These are phyloP conservation scores for Climacteris rufus DNA, from an alignment of 2,113 vertebrate species.

Conservation along the genomic window DNA sequence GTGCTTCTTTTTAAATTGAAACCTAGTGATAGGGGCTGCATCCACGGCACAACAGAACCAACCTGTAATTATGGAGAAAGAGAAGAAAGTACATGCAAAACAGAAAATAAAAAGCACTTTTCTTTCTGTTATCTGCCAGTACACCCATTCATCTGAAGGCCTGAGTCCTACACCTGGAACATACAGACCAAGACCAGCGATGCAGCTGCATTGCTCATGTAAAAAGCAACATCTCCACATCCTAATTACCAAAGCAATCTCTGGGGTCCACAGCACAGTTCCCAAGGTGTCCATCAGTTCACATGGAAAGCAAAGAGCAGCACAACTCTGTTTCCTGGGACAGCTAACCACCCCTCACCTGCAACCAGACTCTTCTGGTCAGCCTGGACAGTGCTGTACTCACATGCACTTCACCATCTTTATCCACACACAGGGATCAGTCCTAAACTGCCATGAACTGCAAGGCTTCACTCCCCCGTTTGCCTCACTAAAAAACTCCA, in stretches of 20 bases:
- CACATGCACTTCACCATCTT: neutral
- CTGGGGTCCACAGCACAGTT: neutral
- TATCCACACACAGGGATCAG: fast-evolving
- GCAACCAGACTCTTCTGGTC: neutral
- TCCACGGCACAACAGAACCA: neutral
- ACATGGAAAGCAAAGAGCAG: neutral
- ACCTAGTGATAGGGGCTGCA: neutral
- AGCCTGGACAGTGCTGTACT: neutral
- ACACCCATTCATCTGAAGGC: neutral
- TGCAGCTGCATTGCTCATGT: neutral
- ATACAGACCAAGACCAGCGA: neutral
- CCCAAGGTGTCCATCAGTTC: neutral
- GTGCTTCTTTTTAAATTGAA: neutral
- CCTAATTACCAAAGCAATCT: neutral
- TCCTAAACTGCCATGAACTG: neutral
- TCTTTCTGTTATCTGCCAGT: neutral
- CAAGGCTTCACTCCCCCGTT: neutral
- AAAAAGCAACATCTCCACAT: neutral
- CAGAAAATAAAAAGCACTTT: neutral
- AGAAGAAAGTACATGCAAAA: neutral
- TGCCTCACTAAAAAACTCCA: neutral
- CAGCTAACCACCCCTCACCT: neutral
- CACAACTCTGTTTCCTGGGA: neutral
- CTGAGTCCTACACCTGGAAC: neutral
- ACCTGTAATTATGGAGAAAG: neutral